Conservation (phyloP, 2,888 invertebrate genomes). For the Proisotoma minuta region DNA sequence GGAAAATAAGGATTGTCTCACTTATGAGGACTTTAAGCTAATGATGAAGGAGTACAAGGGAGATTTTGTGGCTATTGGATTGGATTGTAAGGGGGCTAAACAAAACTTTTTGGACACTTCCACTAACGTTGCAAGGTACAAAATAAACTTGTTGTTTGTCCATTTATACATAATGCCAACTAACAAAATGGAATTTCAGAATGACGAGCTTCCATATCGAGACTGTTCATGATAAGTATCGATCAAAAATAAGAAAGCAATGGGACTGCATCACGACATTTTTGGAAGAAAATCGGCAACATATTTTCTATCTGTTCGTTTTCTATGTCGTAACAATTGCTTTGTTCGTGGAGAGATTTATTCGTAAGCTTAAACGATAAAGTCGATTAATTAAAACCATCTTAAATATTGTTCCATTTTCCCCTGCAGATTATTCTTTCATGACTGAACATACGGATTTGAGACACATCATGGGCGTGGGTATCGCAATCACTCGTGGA, state of each 20-base stretch:
- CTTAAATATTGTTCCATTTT: constrained; percentile 11
- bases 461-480: constrained; percentile 94
- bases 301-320: constrained; percentile 88
- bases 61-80: constrained; percentile 87
- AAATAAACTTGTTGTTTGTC: background rate
- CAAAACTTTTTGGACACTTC: constrained; percentile 92
- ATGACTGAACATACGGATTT: constrained; percentile 94
- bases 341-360: constrained; percentile 89
- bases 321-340: constrained; percentile 92
- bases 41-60: constrained; percentile 97
- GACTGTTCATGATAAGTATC: constrained; percentile 66
- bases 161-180: background rate
- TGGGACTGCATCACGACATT: constrained; percentile 86
- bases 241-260: constrained; percentile 67
- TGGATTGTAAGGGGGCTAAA: constrained; percentile 91
- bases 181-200: constrained; percentile 52
- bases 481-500: constrained; percentile 89
- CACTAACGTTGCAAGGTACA: constrained; percentile 76
- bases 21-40: constrained; percentile 84
- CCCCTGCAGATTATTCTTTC: constrained; percentile 75
- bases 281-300: constrained; percentile 90
- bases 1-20: constrained; percentile 81
- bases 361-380: constrained; percentile 61
- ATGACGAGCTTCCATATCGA: constrained; percentile 93
- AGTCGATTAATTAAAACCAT: constrained; percentile 6